Conservation (phyloP, 2,113 vertebrate species). For the Willisornis vidua region DNA sequence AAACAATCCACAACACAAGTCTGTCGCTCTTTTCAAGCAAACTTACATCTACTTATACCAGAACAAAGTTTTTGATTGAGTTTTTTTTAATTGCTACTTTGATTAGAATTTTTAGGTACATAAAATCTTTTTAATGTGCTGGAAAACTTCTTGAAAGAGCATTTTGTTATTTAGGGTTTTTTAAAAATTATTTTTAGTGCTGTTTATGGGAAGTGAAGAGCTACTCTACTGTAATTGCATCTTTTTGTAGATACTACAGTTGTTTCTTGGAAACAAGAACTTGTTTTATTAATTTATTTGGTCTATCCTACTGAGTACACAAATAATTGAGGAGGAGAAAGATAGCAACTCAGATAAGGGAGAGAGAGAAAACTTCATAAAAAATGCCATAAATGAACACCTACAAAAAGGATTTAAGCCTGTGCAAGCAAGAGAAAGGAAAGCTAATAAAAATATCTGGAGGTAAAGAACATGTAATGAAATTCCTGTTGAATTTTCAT, state of each 20-base stretch:
- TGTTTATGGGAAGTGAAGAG: conserved; percentile 47
- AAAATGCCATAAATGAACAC: background rate
- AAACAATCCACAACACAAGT: background rate
- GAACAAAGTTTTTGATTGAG: background rate
- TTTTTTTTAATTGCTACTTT: conserved; percentile 21
- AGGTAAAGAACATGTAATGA: background rate
- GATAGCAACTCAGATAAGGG: background rate
- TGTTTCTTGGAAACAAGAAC: conserved; percentile 66
- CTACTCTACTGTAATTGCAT: background rate
- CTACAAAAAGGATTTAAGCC: background rate
- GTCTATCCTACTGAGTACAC: conserved; percentile 62
- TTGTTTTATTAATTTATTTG: conserved; percentile 70
- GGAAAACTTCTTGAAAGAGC: conserved; percentile 20
- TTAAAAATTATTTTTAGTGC: background rate
- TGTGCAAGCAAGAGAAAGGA: background rate
- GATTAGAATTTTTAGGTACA: background rate
- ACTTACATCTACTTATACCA: background rate
- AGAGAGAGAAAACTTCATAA: background rate
- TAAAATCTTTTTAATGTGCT: conserved; percentile 32
- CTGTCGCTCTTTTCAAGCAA: background rate
- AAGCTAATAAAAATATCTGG: background rate
- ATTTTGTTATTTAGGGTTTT: background rate
- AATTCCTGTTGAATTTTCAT: background rate
- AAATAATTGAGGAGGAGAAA: conserved; percentile 8
- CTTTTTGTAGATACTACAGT: conserved; percentile 40